Evolutionary conservation across 1,140 invertebrate genomes (phyloP).

Genomic region (Musca vetustissima): DNA sequence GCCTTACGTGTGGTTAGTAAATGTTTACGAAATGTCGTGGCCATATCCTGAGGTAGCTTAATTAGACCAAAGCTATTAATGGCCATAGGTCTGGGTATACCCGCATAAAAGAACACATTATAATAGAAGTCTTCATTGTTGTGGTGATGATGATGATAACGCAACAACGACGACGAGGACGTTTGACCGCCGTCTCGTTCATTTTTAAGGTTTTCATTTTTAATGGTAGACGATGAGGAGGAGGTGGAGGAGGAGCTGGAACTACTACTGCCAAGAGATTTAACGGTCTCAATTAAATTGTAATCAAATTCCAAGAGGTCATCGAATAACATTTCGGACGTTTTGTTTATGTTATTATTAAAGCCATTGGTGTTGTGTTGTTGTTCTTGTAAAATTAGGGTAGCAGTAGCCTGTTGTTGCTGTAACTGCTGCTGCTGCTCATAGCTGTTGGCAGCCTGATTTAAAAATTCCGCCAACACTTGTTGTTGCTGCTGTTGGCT

Average conservation of each 20-base stretch:
- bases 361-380: background rate
- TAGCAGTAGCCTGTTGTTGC: too few relatives aligned
- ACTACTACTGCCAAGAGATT: slow-evolving; percentile 14
- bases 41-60: slow-evolving; percentile 45
- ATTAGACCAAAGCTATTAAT: slow-evolving; percentile 48
- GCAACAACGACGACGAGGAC: too few relatives aligned
- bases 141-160: slow-evolving; percentile 31
- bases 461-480: slow-evolving; percentile 47
- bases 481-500: slow-evolving; percentile 48
- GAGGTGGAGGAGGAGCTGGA: background rate
- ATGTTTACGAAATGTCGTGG: slow-evolving; percentile 47
- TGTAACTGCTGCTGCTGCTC: slow-evolving; percentile 9
- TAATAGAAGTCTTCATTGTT: slow-evolving; percentile 46
- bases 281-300: slow-evolving; percentile 14
- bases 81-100: slow-evolving; percentile 45
- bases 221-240: background rate
- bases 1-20: slow-evolving; percentile 44
- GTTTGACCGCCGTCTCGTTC: background rate
- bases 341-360: too few relatives aligned
- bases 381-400: background rate
- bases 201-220: slow-evolving; percentile 2
- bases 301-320: slow-evolving; percentile 28
- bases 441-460: slow-evolving; percentile 40
- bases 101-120: slow-evolving; percentile 45
- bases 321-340: background rate